Conservation (phyloP, 2,797 vertebrate species). For the Oreochromis mossambicus region DNA sequence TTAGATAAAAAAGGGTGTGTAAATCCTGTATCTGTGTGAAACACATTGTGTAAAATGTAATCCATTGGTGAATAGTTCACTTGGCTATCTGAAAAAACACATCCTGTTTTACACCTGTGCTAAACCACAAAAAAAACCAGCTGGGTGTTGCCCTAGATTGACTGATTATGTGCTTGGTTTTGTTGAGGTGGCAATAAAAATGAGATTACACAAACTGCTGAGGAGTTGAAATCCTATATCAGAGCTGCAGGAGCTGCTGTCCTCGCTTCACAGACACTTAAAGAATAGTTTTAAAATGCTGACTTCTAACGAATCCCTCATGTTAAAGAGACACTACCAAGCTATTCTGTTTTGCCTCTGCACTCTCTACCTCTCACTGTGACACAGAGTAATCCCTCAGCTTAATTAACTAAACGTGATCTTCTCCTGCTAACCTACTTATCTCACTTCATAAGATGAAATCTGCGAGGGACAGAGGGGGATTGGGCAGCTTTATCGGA, state of each 20-base stretch:
- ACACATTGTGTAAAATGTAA: background rate
- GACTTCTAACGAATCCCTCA: background rate
- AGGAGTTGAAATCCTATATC: background rate
- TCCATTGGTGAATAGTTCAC: background rate
- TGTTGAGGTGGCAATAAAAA: background rate
- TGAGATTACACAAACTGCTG: background rate
- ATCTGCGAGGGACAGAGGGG: background rate
- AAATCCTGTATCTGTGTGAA: background rate
- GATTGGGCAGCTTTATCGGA: background rate
- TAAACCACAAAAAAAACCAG: background rate
- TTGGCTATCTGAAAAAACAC: background rate
- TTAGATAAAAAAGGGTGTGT: background rate
- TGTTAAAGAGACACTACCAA: background rate
- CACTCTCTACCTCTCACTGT: background rate
- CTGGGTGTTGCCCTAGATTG: background rate
- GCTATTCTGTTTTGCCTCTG: background rate
- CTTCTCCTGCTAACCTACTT: background rate
- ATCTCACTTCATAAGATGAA: background rate
- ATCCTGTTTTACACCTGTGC: fast-evolving
- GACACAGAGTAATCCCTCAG: background rate
- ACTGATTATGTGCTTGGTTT: background rate
- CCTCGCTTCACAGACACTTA: background rate
- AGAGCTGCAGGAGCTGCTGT: background rate
- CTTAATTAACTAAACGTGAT: background rate
- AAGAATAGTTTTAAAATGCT: background rate